These are phyloP conservation scores for Salvator merianae DNA, from an alignment of 2,113 vertebrate species.

Conservation along the genomic window DNA sequence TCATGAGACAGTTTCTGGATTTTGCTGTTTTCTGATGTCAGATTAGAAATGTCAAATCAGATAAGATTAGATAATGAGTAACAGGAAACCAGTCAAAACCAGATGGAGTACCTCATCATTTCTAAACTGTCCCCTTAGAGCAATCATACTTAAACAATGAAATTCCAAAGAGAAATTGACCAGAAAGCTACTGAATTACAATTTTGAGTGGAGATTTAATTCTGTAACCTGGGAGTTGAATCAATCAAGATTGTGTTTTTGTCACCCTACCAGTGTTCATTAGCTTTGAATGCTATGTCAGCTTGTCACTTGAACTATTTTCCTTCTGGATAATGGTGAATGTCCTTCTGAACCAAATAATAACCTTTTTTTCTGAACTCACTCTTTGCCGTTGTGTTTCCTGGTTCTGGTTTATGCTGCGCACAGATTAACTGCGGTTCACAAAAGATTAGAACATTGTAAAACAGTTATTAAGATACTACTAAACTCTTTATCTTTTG, in stretches of 20 bases:
- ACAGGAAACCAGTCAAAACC: background rate
- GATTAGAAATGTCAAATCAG: background rate
- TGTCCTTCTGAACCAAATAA: background rate
- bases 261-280: background rate
- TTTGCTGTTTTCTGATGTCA: background rate
- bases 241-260: background rate
- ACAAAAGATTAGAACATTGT: no score
- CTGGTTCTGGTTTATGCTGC: no score
- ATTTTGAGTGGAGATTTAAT: background rate
- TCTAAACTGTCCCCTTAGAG: background rate
- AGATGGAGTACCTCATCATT: background rate
- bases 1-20: background rate
- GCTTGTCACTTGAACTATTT: background rate
- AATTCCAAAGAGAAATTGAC: background rate
- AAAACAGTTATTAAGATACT: no score
- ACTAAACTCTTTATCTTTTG: no score
- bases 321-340: background rate
- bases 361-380: background rate
- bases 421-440: no score
- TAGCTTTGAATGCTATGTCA: background rate
- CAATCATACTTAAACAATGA: background rate
- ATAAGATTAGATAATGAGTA: background rate
- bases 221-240: background rate
- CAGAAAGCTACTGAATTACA: background rate
- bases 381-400: background rate